Evolutionary conservation across 2,113 vertebrate genomes (phyloP).

Genomic region (Amblyopsis rosae): DNA sequence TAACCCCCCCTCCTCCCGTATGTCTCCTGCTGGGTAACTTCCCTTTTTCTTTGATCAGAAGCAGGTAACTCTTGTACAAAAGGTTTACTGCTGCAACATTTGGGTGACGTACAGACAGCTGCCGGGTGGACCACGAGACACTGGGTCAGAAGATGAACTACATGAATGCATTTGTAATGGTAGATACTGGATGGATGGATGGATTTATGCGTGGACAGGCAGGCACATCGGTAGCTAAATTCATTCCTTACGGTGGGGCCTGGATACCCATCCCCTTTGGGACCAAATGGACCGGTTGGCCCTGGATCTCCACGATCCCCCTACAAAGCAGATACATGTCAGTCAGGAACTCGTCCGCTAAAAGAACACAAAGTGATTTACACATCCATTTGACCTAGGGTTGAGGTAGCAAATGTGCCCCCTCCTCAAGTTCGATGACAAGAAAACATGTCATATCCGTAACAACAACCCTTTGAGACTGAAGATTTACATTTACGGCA

Average conservation of each 20-base stretch:
- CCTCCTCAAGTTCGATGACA: no score
- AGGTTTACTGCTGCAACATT: no score
- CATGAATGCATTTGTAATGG: neutral
- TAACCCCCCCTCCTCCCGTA: no score
- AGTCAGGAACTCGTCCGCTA: constrained; percentile 9
- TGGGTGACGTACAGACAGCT: neutral
- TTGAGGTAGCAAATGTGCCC: no score
- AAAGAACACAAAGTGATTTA: constrained; percentile 31
- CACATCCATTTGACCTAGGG: neutral
- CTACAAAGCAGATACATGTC: constrained; percentile 52
- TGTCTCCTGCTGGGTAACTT: no score
- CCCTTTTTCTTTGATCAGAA: no score
- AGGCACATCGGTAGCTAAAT: constrained; percentile 14
- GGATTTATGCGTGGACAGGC: constrained; percentile 22
- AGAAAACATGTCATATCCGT: no score
- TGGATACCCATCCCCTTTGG: constrained; percentile 86
- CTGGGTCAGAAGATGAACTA: neutral
- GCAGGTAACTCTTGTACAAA: no score
- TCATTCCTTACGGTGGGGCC: constrained; percentile 80
- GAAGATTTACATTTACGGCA: no score
- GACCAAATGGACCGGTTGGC: constrained; percentile 79
- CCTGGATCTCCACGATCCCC: constrained; percentile 84
- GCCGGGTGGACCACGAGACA: neutral
- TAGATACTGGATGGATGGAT: neutral
- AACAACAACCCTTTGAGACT: no score